Evolutionary conservation across 2,113 vertebrate genomes (phyloP).

Genomic region (Thamnophis sirtalis): DNA sequence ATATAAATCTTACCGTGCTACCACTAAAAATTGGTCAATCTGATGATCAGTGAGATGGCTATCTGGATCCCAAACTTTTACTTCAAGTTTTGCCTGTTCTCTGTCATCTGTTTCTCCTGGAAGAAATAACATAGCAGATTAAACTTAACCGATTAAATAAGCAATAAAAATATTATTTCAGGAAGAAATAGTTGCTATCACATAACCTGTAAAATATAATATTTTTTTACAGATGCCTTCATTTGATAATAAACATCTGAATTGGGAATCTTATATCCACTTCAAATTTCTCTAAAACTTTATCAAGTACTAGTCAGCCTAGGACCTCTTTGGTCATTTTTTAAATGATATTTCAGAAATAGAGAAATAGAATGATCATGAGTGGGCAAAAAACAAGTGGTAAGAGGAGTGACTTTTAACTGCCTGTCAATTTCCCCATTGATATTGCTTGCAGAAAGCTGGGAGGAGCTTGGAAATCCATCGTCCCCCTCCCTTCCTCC

Average conservation of each 20-base stretch:
- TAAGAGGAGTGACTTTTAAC: neutral
- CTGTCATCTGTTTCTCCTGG: conserved; percentile 89
- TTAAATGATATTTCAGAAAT: neutral
- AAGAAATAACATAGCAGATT: conserved; percentile 58
- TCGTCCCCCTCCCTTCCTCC: neutral
- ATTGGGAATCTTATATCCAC: neutral
- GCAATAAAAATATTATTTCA: neutral
- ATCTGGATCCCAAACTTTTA: conserved; percentile 96
- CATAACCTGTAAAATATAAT: neutral
- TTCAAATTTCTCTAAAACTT: neutral
- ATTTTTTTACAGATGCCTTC: neutral
- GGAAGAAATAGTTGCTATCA: neutral
- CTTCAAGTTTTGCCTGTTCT: conserved; percentile 93
- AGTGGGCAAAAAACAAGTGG: neutral
- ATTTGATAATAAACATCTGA: neutral
- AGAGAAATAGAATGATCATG: neutral
- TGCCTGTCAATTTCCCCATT: neutral
- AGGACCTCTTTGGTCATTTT: neutral
- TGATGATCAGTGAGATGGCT: conserved; percentile 93
- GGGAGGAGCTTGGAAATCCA: neutral
- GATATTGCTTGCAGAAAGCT: neutral
- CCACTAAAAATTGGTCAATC: conserved; percentile 98
- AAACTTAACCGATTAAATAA: conserved; percentile 46
- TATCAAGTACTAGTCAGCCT: neutral
- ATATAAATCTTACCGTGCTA: conserved; percentile 84